A percentile compares a stretch with the other conserved stretches of the same genome.
These are phyloP conservation scores for Poecile montanus DNA, from an alignment of 2,797 vertebrate species.

Conservation along the genomic window DNA sequence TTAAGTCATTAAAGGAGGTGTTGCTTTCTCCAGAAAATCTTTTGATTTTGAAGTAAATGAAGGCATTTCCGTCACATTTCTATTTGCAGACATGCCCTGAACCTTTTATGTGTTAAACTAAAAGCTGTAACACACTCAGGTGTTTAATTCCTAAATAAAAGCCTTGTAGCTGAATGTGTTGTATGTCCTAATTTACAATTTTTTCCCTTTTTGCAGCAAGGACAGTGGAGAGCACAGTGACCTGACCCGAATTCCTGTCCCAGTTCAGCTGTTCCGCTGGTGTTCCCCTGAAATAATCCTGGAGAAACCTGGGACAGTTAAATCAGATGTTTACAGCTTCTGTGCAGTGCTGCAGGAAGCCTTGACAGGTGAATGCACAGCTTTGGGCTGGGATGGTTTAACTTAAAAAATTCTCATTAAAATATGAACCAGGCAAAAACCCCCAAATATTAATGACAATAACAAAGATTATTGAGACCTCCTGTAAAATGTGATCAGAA, in stretches of 20 bases:
- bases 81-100: neutral
- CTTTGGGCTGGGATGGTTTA: neutral
- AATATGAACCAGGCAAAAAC: neutral
- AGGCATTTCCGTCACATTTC: neutral
- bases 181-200: accelerated
- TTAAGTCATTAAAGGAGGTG: neutral
- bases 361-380: constrained; percentile 74
- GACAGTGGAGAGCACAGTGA: constrained; percentile 68
- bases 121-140: neutral
- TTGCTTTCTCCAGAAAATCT: neutral
- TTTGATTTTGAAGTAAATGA: neutral
- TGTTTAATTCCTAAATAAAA: neutral
- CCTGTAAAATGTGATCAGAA: neutral
- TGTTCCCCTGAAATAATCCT: constrained; percentile 79
- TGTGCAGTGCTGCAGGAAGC: constrained; percentile 78
- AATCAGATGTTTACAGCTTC: constrained; percentile 78
- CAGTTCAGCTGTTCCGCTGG: constrained; percentile 77
- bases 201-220: constrained; percentile 55
- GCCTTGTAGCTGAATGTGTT: neutral
- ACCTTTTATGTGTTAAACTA: neutral
- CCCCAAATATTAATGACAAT: neutral
- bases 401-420: neutral
- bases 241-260: constrained; percentile 71
- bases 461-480: neutral
- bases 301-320: constrained; percentile 52